Evolutionary conservation across 1,140 invertebrate species (phyloP).

Genomic region (Diachasma alloeum): DNA sequence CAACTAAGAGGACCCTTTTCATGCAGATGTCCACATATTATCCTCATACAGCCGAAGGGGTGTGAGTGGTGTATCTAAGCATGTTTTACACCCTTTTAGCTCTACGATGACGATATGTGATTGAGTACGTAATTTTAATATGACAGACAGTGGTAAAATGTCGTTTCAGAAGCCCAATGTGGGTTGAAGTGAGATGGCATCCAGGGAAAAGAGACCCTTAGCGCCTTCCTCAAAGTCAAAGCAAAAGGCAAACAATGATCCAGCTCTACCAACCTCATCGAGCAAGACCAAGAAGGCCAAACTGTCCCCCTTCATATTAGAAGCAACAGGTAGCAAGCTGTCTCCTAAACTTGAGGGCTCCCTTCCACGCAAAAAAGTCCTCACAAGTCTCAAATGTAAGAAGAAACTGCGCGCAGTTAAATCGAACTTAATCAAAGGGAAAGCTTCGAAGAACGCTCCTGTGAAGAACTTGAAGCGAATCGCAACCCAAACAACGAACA

Average conservation of each 20-base stretch:
- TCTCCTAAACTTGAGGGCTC: conserved; percentile 55
- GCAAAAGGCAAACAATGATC: conserved; percentile 61
- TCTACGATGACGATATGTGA: no score
- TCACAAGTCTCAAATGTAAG: conserved; percentile 54
- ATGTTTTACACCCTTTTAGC: no score
- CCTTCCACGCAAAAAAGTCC: conserved; percentile 57
- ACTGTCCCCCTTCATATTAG: conserved; percentile 37
- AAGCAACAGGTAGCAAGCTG: conserved; percentile 56
- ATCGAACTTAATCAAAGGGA: conserved; percentile 54
- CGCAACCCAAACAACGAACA: conserved; percentile 30
- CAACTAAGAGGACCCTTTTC: no score
- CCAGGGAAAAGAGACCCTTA: conserved; percentile 66
- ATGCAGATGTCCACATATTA: no score
- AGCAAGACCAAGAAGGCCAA: conserved; percentile 54
- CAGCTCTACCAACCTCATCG: conserved; percentile 47
- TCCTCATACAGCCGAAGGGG: no score
- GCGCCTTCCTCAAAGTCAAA: conserved; percentile 60
- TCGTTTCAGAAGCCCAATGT: conserved; percentile 63
- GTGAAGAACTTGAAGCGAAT: conserved; percentile 52
- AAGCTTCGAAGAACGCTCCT: conserved; percentile 53
- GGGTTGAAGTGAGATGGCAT: conserved; percentile 67
- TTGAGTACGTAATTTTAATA: conserved; percentile 22
- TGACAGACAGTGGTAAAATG: conserved; percentile 32
- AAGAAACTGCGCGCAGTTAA: conserved; percentile 54
- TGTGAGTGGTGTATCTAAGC: no score